Evolutionary conservation across 2,888 invertebrate species (phyloP).

Genomic region (Molorchus minor): DNA sequence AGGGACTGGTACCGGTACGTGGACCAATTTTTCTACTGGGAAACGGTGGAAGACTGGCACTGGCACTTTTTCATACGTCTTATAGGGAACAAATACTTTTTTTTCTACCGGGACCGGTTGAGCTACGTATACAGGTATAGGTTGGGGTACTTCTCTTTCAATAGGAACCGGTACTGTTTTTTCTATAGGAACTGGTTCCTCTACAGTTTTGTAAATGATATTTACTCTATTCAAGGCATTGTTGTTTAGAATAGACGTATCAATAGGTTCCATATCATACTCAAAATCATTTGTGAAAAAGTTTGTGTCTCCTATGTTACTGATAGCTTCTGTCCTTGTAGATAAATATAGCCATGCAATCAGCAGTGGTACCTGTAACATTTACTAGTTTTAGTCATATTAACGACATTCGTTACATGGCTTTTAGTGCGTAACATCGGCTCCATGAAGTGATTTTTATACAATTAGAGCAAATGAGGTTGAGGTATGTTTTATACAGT

Average conservation of each 20-base stretch:
- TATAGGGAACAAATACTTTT: conserved; percentile 72
- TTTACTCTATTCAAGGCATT: neutral
- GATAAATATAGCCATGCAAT: neutral
- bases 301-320: neutral
- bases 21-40: conserved; percentile 71
- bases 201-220: conserved; percentile 49
- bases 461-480: too few relatives aligned
- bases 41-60: conserved; percentile 69
- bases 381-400: too few relatives aligned
- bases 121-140: conserved; percentile 75
- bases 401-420: too few relatives aligned
- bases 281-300: neutral
- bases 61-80: conserved; percentile 75
- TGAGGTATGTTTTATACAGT: too few relatives aligned
- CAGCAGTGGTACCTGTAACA: neutral
- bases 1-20: conserved; percentile 72
- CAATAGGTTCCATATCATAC: neutral
- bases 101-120: conserved; percentile 75
- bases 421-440: too few relatives aligned
- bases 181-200: conserved; percentile 75
- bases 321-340: neutral
- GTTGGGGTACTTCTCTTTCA: conserved; percentile 69
- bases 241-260: neutral
- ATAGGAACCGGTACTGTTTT: conserved; percentile 74
- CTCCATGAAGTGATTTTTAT: too few relatives aligned